These are phyloP conservation scores for Cyclina sinensis DNA, from an alignment of 1,140 invertebrate species.

Conservation along the genomic window DNA sequence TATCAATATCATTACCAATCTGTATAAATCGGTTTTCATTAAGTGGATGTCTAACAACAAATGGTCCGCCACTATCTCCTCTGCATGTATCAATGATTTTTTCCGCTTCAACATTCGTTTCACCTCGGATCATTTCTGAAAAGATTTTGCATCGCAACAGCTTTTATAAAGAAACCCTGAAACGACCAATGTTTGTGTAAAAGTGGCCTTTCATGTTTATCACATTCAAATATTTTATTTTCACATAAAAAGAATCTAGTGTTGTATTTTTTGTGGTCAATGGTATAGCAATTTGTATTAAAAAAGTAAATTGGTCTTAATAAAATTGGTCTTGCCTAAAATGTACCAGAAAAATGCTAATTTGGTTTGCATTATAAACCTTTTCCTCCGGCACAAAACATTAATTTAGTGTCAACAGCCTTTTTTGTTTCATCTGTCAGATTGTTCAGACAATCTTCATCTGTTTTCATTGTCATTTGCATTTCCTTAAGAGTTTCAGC, in stretches of 20 bases:
- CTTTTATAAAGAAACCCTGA: too few relatives aligned
- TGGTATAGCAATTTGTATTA: too few relatives aligned
- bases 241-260: too few relatives aligned
- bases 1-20: too few relatives aligned
- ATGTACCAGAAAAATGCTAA: too few relatives aligned
- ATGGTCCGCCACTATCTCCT: constrained; percentile 13
- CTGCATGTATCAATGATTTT: neutral
- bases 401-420: neutral
- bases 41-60: constrained; percentile 15
- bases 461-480: constrained; percentile 14
- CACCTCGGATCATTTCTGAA: neutral
- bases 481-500: neutral
- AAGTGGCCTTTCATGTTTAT: too few relatives aligned
- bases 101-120: too few relatives aligned
- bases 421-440: neutral
- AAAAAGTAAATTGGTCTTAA: too few relatives aligned
- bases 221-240: too few relatives aligned
- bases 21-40: constrained; percentile 20
- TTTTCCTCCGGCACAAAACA: constrained; percentile 30
- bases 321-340: too few relatives aligned
- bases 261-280: too few relatives aligned
- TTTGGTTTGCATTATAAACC: neutral
- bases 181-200: too few relatives aligned
- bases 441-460: neutral
- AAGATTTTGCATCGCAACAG: neutral